Base-by-base conservation (phyloP, 2,797 vertebrate genomes). In the Hydrocynus forskahlii region DNA sequence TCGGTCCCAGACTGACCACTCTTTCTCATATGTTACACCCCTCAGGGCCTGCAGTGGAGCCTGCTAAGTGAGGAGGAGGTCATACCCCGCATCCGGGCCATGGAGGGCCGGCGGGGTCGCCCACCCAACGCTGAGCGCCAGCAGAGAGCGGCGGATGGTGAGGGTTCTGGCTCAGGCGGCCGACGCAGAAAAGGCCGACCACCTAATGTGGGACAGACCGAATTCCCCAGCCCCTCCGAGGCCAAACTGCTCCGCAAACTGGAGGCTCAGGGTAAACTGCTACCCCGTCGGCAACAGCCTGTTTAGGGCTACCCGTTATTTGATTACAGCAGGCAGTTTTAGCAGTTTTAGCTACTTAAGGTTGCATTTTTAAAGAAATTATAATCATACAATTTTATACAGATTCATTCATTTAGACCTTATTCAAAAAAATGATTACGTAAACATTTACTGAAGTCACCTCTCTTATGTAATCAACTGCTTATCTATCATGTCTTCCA, bases 1-100 rank as follows among this genome's bases (percentile, higher is more conserved):
- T 23, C 19, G n/a, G 67, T 35, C 19, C 8, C 54, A 38, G 48
- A 52, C 76, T 78, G 75, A 82, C 73, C 55, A 40, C 70, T n/a
- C 50, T 40, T 10, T 54, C 52, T 55, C 76, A 5, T 21, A 10
- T 75, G n/a, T 78, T 60, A 23, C 25, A 23, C 67, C 29, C 52
- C 12, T n/a, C 92, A 99, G 98, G 98, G 97, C 78, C 92, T 99
- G 93, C 98, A 99, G 92, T 99, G 98, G 98, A 97, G 94, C 91
- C 93, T 97, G 71, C 92, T 99, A 92, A 97, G 97, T 89, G 97
- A 98, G 79, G 97, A 98, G 77, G 98, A 99, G 72, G 95, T 99
- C 54, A 88, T 97, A 88, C 97, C 97, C 81, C 95, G 88, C n/a
- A 96, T 99, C 92, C 92, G 96, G 90, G 96, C 96, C 0, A 97